phyloP scores from a whole-genome alignment of 1,140 invertebrate species.

The Telenomus remus region DNA sequence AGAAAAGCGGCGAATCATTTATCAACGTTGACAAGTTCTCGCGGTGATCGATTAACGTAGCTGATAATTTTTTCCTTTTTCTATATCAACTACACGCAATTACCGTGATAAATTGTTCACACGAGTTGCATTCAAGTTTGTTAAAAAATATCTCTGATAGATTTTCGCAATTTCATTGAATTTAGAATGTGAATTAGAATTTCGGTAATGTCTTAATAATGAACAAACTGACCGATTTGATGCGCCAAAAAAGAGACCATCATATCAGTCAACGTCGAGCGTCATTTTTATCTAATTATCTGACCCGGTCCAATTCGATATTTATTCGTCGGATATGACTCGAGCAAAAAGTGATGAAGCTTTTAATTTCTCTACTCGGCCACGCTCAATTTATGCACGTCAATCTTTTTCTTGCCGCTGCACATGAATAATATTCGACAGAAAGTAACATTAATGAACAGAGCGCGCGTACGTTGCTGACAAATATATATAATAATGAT shows the following conservation, averaged over 20 bases:
- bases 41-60: slow-evolving; percentile 26
- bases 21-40: slow-evolving; percentile 9
- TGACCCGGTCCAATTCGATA: slow-evolving; percentile 8
- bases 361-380: slow-evolving; percentile 18
- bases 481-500: slow-evolving; percentile 39
- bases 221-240: background rate
- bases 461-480: slow-evolving; percentile 31
- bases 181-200: slow-evolving; percentile 10
- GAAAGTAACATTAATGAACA: slow-evolving; percentile 53
- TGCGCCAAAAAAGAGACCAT: slow-evolving; percentile 22
- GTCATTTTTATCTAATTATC: slow-evolving; percentile 45
- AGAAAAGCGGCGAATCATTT: slow-evolving; percentile 21
- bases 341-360: slow-evolving; percentile 26
- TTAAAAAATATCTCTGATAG: slow-evolving; percentile 4
- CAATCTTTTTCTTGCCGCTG: slow-evolving; percentile 39
- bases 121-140: slow-evolving; percentile 18
- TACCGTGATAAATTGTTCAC: slow-evolving; percentile 32
- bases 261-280: slow-evolving; percentile 38
- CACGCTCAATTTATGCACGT: slow-evolving; percentile 21
- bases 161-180: background rate
- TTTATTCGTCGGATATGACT: slow-evolving; percentile 10
- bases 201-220: slow-evolving; percentile 40
- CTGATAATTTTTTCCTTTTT: slow-evolving; percentile 33
- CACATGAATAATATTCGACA: slow-evolving; percentile 49
- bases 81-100: slow-evolving; percentile 15